A percentile compares a stretch with the other conserved stretches of the same genome.
Evolutionary conservation across 64 coral and sea anemone species (phyloP).

Genomic region (Montipora foliosa): DNA sequence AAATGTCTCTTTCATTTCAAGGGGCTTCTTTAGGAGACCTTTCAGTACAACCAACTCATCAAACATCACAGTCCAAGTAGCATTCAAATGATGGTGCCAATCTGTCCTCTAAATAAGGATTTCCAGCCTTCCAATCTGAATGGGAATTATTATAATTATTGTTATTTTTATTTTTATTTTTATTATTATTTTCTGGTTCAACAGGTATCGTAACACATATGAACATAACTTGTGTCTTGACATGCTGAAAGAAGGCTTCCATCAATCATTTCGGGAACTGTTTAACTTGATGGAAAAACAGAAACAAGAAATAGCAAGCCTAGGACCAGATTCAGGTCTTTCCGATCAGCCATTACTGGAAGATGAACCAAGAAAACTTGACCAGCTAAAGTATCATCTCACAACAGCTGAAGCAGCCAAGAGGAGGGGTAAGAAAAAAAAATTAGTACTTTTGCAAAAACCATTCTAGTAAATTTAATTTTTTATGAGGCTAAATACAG

Average conservation of each 20-base stretch:
- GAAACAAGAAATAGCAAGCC: conserved; percentile 67
- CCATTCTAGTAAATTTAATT: too few relatives aligned
- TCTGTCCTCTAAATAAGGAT: too few relatives aligned
- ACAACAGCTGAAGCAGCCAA: conserved; percentile 88
- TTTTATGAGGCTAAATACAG: too few relatives aligned
- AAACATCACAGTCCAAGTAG: too few relatives aligned
- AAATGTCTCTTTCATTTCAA: too few relatives aligned
- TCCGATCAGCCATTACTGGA: conserved; percentile 80
- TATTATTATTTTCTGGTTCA: neutral
- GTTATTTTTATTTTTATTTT: too few relatives aligned
- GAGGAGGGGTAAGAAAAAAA: conserved; percentile 65
- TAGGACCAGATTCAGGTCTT: conserved; percentile 86
- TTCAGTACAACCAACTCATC: too few relatives aligned
- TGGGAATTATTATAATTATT: too few relatives aligned
- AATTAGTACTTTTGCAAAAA: neutral
- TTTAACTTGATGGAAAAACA: conserved; percentile 94
- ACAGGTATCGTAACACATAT: conserved; percentile 95
- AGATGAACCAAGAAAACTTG: conserved; percentile 90
- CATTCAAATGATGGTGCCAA: too few relatives aligned
- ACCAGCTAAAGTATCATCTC: conserved; percentile 88
- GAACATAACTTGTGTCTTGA: conserved; percentile 97
- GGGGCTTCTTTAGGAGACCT: too few relatives aligned
- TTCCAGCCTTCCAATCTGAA: too few relatives aligned
- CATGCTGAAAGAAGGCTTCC: conserved; percentile 98
- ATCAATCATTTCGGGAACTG: conserved; percentile 94